Evolutionary conservation across 2,797 vertebrate genomes (phyloP), one percentile per base, ranked within the genome.

Genomic region (Emys orbicularis): DNA sequence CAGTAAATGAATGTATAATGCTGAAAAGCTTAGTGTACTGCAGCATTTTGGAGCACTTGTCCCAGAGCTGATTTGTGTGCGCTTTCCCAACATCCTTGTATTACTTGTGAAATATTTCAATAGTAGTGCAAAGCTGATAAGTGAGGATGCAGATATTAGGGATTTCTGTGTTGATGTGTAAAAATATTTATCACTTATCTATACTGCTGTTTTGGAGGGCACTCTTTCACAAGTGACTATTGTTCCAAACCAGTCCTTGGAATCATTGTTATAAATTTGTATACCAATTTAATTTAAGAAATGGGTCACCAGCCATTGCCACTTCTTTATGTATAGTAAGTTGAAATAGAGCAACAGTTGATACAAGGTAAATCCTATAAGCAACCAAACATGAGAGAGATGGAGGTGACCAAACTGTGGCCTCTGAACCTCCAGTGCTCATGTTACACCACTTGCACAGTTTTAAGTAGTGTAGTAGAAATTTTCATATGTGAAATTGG

Each of bases 281-380:
- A 72, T 25, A 72, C 21, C 18, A 68, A 37, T 68, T 18, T 68
- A 21, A 37, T 86, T 80, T 84, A 74, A 90, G 68, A 86, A 74
- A 57, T 74, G 77, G 56, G 23, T 31, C 87, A 74, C 49, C 37
- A 82, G 79, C 16, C 80, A 44, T 83, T 95, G 57, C 15, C 50
- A 54, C 57, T 83, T 94, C 56, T 79, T 37, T 41, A 25, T 49
- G 44, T 86, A 88, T 91, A 52, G 84, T 86, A 34, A 86, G 76
- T 8, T 81, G 88, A 96, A 95, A 29, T 54, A 2, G 2, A 12
- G 3, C 81, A 83, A 31, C 18, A 54, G 3, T 83, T 72, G 4
- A 1, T 59, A 86, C 34, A 81, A 86, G 79, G 44, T 76, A 56
- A n/a, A 56, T 57, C 15, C 25, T 19, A 56, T 27, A 57, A 44